Base-by-base conservation (phyloP, 2,797 vertebrate genomes). In the Pagetopsis macropterus region DNA sequence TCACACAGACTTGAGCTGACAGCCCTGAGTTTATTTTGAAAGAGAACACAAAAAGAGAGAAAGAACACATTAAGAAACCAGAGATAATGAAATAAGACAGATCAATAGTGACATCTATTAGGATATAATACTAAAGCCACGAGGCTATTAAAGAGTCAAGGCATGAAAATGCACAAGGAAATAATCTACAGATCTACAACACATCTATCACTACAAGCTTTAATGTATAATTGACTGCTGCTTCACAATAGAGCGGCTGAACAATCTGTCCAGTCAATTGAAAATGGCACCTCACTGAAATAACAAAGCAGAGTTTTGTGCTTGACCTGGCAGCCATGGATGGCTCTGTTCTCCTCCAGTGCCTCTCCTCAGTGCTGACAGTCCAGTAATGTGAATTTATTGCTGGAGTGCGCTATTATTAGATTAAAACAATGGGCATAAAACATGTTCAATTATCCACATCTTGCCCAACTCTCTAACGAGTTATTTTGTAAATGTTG, bases 301-400 rank as follows among this genome's bases (percentile, higher is more conserved):
- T 75, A 81, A 81, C 73, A 65, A 48, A 82, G 73, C 27, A 65
- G 41, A 70, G 56, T 71, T 76, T 76, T 75, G 68, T 70, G 78
- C 75, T 83, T 83, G 75, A 85, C 72, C 65, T 63, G 70, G 70
- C 67, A 78, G 63, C 51, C 23, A 61, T 51, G 52, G 67, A 70
- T 57, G 55, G 70, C 55, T 68, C 60, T 73, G 65, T 83, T 85
- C 84, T 81, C 72, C 69, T 72, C 63, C 71, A 52, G 10, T 69
- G 74, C 65, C 52, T 57, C 48, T 27, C 66, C 68, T 71, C 69
- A 49, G 23, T 9, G 37, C 73, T 61, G 75, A 72, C 76, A 75
- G 37, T 57, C 45, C 52, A 59, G 59, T 76, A 75, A 84, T 87
- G 65, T 65, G 45, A 59, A 86, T 80, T 33, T 69, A 81, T 75